These are phyloP conservation scores for Drosophila kuntzei DNA, from an alignment of 2,888 invertebrate genomes.

Conservation along the genomic window DNA sequence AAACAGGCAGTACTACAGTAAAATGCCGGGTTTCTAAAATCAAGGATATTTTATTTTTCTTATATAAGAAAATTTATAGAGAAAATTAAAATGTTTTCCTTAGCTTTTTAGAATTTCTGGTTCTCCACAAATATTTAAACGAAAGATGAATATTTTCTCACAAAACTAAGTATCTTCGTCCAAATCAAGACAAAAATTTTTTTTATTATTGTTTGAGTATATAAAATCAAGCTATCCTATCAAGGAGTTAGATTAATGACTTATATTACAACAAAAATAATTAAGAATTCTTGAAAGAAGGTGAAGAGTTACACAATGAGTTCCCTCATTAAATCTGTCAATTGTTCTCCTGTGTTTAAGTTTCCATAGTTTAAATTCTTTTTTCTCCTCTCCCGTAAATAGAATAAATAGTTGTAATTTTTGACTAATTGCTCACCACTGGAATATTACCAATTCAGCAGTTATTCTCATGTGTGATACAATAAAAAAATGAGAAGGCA, in stretches of 20 bases:
- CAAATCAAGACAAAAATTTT: too few species aligned
- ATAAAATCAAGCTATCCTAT: background rate
- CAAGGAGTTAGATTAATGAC: background rate
- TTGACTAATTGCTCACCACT: conserved; percentile 72
- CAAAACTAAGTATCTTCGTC: too few species aligned
- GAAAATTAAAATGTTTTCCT: too few species aligned
- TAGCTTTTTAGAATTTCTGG: too few species aligned
- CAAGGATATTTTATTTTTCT: background rate
- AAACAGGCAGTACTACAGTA: background rate
- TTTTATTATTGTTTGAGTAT: too few species aligned
- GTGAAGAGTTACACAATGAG: background rate
- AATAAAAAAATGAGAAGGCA: conserved; percentile 50
- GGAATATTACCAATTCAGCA: conserved; percentile 23
- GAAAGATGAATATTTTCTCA: too few species aligned
- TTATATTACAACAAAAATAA: background rate
- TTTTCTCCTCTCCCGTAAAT: conserved; percentile 28
- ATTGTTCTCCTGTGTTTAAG: background rate
- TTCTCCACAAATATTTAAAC: too few species aligned
- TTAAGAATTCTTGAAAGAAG: too few species aligned
- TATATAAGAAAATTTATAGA: background rate
- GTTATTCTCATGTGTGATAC: conserved; percentile 27
- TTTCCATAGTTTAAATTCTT: background rate
- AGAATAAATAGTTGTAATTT: conserved; percentile 20
- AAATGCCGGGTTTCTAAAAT: background rate
- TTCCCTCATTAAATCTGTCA: background rate